Evolutionary conservation across 2,797 vertebrate genomes (phyloP).

Genomic region (Sorex maritimensis): DNA sequence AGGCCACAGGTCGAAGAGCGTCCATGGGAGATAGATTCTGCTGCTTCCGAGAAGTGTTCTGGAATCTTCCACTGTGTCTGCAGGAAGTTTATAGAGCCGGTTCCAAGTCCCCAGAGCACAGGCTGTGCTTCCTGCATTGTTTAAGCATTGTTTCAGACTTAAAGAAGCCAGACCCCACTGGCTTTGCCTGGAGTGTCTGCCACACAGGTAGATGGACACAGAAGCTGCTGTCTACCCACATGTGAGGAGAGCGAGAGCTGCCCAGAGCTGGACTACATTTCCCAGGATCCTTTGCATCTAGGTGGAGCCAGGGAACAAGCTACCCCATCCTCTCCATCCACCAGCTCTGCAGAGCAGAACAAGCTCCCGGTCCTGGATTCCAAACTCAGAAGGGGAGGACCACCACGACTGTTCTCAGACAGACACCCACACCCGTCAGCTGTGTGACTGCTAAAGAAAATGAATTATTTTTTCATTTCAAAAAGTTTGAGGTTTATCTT

Average conservation of each 20-base stretch:
- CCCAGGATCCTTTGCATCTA: constrained; percentile 51
- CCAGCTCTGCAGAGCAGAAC: background rate
- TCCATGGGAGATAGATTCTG: too few relatives aligned
- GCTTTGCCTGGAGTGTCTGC: background rate
- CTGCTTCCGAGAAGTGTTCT: background rate
- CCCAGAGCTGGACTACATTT: background rate
- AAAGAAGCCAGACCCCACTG: background rate
- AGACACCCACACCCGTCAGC: background rate
- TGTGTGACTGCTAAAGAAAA: background rate
- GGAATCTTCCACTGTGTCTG: background rate
- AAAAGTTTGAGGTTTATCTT: too few relatives aligned
- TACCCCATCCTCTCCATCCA: background rate
- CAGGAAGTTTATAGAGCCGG: accelerated
- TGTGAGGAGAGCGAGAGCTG: background rate
- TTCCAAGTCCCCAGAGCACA: too few relatives aligned
- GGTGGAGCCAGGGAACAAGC: background rate
- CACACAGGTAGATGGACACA: accelerated
- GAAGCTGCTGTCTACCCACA: background rate
- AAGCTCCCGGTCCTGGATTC: background rate
- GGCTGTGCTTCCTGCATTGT: background rate
- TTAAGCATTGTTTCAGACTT: background rate
- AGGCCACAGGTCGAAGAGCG: background rate
- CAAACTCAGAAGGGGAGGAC: background rate
- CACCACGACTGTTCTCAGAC: too few relatives aligned
- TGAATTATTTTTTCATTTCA: too few relatives aligned